Evolutionary conservation across 2,113 vertebrate species (phyloP), one percentile per base, ranked within the genome.

Genomic region (Pachycephala philippinensis): DNA sequence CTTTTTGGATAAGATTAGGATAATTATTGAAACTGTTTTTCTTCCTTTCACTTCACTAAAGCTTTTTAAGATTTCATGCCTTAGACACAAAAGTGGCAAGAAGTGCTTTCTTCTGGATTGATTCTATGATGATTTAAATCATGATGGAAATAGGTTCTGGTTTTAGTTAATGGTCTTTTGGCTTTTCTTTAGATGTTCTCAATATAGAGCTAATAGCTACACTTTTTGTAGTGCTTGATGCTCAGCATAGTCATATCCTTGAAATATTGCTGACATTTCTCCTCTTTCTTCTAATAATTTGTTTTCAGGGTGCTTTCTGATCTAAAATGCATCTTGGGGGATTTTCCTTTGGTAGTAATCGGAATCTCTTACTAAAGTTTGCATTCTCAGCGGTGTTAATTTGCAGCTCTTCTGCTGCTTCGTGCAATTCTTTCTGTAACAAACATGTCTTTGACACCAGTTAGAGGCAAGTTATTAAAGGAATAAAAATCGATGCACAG

Each of bases 301-400:
- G 4, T 63, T 91, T 77, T 87, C 47, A 81, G 59, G 24, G 27
- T 90, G 31, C 39, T 89, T 81, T 74, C 76, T 70, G 23, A 50
- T 86, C n/a, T 80, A 31, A 72, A 57, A 47, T 39, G 11, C 60
- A 13, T 87, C 91, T 57, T 23, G 30, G 33, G 42, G 31, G 33
- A 20, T 44, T 75, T 59, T 42, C 16, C 74, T 70, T 82, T 66
- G 17, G 17, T 66, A 37, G 18, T 61, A 56, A 27, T 59, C 18
- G 27, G 57, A 68, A 49, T 75, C 39, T 69, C 37, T 70, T 78
- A 20, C 18, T 40, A 17, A 26, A 45, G 31, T 84, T 80, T 82
- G 69, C 66, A 40, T 68, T 93, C 81, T 93, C 63, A 28, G 42
- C 63, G 54, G 45, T 89, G 68, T 75, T 95, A 78, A 90, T 92